phyloP scores from a whole-genome alignment of 2,113 vertebrate genomes.

The Austrofundulus limnaeus region DNA sequence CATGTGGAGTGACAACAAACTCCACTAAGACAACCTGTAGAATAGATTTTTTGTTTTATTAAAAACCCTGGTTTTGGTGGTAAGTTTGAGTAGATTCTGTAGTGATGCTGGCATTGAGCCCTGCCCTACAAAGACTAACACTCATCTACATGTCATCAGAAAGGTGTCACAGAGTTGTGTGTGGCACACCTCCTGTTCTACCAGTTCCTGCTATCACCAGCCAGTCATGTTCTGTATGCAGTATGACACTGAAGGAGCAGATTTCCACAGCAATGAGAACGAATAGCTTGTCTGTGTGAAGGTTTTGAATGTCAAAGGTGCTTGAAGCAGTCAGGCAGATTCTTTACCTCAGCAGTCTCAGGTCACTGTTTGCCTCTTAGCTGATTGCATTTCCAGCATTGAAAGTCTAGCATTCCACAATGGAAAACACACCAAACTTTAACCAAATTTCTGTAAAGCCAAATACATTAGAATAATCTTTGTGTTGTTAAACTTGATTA shows the following conservation, averaged over 20 bases:
- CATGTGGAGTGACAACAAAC: no score
- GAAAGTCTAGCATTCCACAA: not conserved
- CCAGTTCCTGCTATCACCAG: slow-evolving; percentile 40
- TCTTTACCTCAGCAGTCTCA: slow-evolving; percentile 40
- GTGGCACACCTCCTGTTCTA: slow-evolving; percentile 9
- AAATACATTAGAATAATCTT: no score
- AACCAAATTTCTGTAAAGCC: no score
- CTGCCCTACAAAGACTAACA: no score
- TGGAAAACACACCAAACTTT: not conserved
- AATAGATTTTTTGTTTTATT: no score
- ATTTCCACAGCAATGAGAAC: slow-evolving; percentile 39
- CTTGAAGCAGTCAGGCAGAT: slow-evolving; percentile 40
- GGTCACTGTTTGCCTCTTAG: slow-evolving; percentile 32
- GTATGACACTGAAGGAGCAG: slow-evolving; percentile 41
- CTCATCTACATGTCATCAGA: no score
- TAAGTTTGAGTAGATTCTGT: slow-evolving; percentile 6
- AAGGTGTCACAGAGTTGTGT: no score
- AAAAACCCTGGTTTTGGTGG: not conserved
- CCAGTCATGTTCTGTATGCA: slow-evolving; percentile 14
- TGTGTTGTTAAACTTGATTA: no score
- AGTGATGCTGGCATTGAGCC: slow-evolving; percentile 18
- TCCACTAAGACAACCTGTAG: no score
- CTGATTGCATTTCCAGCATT: slow-evolving; percentile 20
- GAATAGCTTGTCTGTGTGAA: slow-evolving; percentile 34
- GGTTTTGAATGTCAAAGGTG: slow-evolving; percentile 57